Percentiles rank a stretch among this genome's conserved stretches.
Evolutionary conservation across 2,888 invertebrate species (phyloP).

Genomic region (Tenthredo livida): DNA sequence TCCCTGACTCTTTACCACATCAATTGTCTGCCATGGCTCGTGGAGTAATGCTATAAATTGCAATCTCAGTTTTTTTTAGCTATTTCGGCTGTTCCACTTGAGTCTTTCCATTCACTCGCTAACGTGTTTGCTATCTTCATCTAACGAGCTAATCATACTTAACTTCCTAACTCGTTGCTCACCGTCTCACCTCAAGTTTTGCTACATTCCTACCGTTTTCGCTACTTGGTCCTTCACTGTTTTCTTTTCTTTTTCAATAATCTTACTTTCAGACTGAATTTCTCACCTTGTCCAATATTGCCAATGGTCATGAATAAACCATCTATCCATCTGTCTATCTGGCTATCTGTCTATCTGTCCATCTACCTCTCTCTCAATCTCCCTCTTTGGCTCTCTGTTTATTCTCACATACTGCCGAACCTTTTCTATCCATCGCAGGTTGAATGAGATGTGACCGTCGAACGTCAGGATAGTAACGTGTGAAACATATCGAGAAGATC

Average conservation of each 20-base stretch:
- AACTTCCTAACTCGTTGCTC: background rate
- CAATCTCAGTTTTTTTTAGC: background rate
- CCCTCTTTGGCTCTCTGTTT: background rate
- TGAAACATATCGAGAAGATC: conserved; percentile 16
- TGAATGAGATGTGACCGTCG: conserved; percentile 16
- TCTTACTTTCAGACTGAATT: background rate
- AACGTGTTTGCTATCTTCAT: background rate
- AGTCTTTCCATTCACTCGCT: background rate
- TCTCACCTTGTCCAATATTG: conserved; percentile 1
- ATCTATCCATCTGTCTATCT: background rate
- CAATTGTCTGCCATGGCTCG: background rate
- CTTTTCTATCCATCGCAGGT: background rate
- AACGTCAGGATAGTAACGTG: conserved; percentile 1
- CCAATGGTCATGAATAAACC: background rate
- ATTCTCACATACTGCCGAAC: conserved; percentile 1
- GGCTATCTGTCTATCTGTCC: background rate
- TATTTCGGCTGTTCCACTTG: too few species aligned
- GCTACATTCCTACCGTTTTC: background rate
- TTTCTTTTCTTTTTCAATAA: background rate
- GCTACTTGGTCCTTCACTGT: background rate
- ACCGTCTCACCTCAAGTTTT: background rate
- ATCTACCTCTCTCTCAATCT: background rate
- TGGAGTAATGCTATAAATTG: background rate
- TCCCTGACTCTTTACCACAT: background rate
- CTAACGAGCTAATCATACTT: background rate